Base-by-base conservation (phyloP, 2,797 vertebrate species). In the Poeciliopsis gracilis region DNA sequence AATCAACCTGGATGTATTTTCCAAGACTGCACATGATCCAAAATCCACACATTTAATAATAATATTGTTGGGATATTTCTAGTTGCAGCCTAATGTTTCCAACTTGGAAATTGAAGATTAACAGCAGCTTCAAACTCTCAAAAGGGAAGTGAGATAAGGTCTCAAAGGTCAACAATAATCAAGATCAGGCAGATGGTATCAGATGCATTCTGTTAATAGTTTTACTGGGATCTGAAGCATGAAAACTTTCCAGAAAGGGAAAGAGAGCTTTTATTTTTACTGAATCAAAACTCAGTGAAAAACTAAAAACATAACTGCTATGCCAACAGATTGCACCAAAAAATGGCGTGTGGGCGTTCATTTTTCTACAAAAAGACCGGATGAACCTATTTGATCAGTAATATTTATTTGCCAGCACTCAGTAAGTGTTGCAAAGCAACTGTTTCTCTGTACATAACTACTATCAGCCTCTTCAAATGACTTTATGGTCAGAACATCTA, bases 151-250 rank as follows among this genome's bases (percentile, higher is more conserved):
- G 49, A 69, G 47, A 47, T 61, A 45, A 5, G 2, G 20, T 9
- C 20, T 41, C 8, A 79, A 55, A 75, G 28, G 23, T 45, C 9
- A 80, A 46, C 30, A 66, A 9, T 53, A 74, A 1, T 20, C 55
- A 15, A 83, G 43, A 71, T 75, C 79, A n/a, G n/a, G 70, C 63
- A 76, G 28, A 73, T 28, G 18, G 79, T 55, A 45, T 63, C 41
- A 70, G 73, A 28, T 74, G n/a, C 1, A 3, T 74, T 49, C 51
- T 55, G 66, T 41, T 43, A 43, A 69, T n/a, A 36, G 66, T 69
- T 69, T 43, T 69, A 43, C 66, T 41, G 23, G 16, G n/a, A 47
- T 20, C 18, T 77, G 43, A 77, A 53, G 6, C 36, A 38, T 69
- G 33, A 4, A 76, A 36, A 51, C 61, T 74, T 59, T 75, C 67